phyloP scores from a whole-genome alignment of 2,113 vertebrate genomes.

The Mystacornis crossleyi region DNA sequence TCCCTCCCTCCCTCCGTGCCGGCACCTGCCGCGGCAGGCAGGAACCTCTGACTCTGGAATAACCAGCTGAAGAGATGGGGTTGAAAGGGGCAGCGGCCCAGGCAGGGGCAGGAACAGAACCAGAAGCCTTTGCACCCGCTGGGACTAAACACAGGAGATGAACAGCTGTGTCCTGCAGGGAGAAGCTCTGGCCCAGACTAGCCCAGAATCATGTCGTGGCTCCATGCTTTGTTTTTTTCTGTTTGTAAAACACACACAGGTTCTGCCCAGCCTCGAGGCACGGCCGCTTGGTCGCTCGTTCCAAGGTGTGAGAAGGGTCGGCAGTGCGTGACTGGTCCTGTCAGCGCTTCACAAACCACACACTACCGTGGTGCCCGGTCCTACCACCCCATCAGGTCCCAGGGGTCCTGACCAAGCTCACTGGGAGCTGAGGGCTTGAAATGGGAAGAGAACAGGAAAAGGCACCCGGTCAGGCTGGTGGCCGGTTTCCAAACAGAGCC shows the following conservation, averaged over 20 bases:
- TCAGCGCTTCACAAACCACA: not conserved
- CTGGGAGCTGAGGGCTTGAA: not conserved
- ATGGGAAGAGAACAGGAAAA: too few relatives aligned
- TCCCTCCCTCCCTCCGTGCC: not conserved
- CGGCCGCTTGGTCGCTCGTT: not conserved
- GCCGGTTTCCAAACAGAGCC: not conserved
- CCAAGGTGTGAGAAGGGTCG: not conserved
- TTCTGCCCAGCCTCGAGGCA: not conserved
- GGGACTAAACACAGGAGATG: not conserved
- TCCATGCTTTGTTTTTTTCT: not conserved
- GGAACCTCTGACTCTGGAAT: fast-evolving
- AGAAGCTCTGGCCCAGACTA: not conserved
- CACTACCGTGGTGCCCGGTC: not conserved
- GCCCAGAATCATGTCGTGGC: not conserved
- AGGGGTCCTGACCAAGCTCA: not conserved
- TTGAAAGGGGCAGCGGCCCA: not conserved
- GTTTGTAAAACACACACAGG: not conserved
- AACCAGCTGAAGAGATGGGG: not conserved
- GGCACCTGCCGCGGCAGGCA: not conserved
- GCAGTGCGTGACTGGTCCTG: not conserved
- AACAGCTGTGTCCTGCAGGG: not conserved
- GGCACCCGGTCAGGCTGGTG: fast-evolving
- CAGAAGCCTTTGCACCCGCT: fast-evolving
- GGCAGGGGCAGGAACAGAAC: too few relatives aligned
- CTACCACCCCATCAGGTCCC: not conserved